Conservation (phyloP, 2,113 vertebrate genomes). For the Pterocles gutturalis region DNA sequence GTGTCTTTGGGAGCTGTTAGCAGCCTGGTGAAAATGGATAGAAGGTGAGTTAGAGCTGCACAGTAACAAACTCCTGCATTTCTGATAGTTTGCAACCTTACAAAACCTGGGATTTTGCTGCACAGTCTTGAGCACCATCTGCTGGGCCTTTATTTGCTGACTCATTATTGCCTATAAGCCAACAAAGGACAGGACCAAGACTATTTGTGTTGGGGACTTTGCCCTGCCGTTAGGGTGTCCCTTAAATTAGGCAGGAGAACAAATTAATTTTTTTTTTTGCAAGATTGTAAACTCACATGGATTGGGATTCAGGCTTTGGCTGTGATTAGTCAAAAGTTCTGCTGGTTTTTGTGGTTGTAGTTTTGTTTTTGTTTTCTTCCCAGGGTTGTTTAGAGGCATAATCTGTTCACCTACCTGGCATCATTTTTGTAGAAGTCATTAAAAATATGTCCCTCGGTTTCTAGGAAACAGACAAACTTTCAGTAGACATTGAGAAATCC, state of each 20-base stretch:
- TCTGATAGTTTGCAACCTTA: background rate
- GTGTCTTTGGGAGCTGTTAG: background rate
- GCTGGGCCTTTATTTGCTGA: background rate
- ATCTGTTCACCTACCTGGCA: background rate
- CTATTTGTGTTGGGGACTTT: background rate
- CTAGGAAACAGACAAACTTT: background rate
- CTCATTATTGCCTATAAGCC: background rate
- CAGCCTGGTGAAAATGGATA: background rate
- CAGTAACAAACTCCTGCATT: background rate
- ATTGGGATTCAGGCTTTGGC: background rate
- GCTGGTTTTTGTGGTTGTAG: fast-evolving
- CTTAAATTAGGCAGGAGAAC: background rate
- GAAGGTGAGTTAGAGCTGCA: background rate
- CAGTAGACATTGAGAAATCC: background rate
- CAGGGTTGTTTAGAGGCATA: background rate
- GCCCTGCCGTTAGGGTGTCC: background rate
- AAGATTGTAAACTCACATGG: background rate
- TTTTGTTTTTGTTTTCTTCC: background rate
- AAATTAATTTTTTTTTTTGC: background rate
- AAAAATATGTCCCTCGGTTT: background rate
- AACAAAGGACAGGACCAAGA: background rate
- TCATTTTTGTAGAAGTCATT: background rate
- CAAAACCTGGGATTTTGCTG: background rate
- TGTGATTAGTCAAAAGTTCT: background rate
- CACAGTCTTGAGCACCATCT: background rate